Evolutionary conservation across 2,888 invertebrate species (phyloP), one percentile per base, ranked within the genome.

Genomic region (Siphonodentalium dalli): DNA sequence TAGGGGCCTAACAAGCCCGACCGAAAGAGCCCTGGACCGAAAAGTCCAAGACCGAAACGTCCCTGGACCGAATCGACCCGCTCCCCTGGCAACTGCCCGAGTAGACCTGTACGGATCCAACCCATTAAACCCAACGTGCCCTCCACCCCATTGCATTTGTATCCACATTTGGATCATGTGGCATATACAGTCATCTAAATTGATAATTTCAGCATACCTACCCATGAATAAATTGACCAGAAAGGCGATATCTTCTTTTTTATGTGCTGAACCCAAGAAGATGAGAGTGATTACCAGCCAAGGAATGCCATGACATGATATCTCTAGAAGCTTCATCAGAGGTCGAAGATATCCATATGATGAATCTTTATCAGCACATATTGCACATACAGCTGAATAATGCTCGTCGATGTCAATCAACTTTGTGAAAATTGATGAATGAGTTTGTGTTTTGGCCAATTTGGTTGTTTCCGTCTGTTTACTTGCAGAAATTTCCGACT

Each of bases 201-300:
- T 15, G 26, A 21, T 20, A 3, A 7, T 26, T n/a, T n/a, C 7
- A 9, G 37, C 8, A 35, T 52, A 71, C 84, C 82, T 85, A 91
- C 92, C 93, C 72, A 92, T 82, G 18, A 93, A 83, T 82, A 93
- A 87, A 81, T 95, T 95, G 3, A 93, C 87, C 85, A 93, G 90
- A 82, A 92, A 85, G 83, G 91, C 89, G 73, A 91, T 88, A 26
- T 90, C 82, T 8, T 86, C 83, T 62, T 86, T 86, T 66, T 85
- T 87, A 73, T 88, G 88, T 24, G 89, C 84, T 34, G 92, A 79
- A 88, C 91, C 91, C 60, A 92, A 88, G 61, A 90, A 88, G 4
- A 88, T 87, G 23, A 92, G 80, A 87, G 90, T 90, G 23, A 87
- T 86, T 6, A 87, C 86, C 43, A 95, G 81, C 94, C 94, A 95